Evolutionary conservation across 2,113 vertebrate species (phyloP), one percentile per base, ranked within the genome.

Genomic region (Mugil cephalus): DNA sequence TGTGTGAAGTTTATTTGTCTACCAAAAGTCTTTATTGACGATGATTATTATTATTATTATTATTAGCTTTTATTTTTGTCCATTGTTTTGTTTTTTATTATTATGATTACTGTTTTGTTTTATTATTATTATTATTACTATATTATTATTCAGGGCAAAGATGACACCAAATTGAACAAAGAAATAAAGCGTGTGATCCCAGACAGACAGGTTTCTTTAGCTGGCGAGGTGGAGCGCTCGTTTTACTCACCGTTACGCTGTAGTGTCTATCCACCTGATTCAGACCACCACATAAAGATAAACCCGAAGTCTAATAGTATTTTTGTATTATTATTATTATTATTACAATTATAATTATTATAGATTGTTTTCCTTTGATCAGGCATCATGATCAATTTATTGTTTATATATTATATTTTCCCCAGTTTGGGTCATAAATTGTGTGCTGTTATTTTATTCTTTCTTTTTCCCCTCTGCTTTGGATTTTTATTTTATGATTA

Each of bases 91-190:
- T 59, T 82, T 82, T 79, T 83, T 84, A 43, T 86, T 77, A 82
- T 8, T 69, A 53, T 86, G 24, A 86, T 78, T 74, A 71, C 30
- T 60, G 38, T 79, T 85, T 80, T 88, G 10, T 82, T 77, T 74
- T 74, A 19, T 77, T 78, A n/a, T 79, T 80, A 42, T 79, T 78
- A 46, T 73, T 80, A 5, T 84, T 81, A 36, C 76, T 77, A 19
- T 87, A 39, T 76, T 81, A 75, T 91, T 87, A 87, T 93, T 93
- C 92, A 93, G 92, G 93, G 93, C 88, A 88, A 91, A 87, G 85
- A 90, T 89, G 84, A 92, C 93, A 94, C 93, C 94, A 94, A 94
- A 92, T 91, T 88, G 79, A 92, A 90, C 79, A 89, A 91, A 90
- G 19, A 82, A 58, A 73, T 83, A 61, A 30, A 70, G 47, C 60